These are phyloP conservation scores for Hippocampus kuda DNA, from an alignment of 2,797 vertebrate genomes.

Conservation along the genomic window DNA sequence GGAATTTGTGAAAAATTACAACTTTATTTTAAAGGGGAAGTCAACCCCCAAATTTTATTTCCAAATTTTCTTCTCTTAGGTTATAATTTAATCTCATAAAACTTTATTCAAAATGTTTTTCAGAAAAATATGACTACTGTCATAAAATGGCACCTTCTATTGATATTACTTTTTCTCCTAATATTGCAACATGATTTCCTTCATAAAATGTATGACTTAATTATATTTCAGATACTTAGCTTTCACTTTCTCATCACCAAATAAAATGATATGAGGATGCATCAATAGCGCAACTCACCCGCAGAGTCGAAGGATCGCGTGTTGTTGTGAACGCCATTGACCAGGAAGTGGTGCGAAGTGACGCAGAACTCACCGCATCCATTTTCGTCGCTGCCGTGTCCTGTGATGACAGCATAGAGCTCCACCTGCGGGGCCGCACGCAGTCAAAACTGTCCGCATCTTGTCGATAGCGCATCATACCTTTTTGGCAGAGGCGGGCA, in stretches of 20 bases:
- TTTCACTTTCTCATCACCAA: background rate
- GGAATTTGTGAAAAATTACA: too few relatives aligned
- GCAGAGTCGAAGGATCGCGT: constrained; percentile 60
- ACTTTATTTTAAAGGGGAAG: too few relatives aligned
- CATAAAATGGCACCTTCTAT: too few relatives aligned
- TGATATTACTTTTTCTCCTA: too few relatives aligned
- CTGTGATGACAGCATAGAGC: constrained; percentile 70
- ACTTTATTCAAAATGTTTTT: too few relatives aligned
- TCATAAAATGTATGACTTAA: too few relatives aligned
- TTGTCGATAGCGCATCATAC: constrained; percentile 24
- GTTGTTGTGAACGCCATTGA: constrained; percentile 63
- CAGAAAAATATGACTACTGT: too few relatives aligned
- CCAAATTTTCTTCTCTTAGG: too few relatives aligned
- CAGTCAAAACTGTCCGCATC: background rate
- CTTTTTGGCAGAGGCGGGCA: constrained; percentile 61
- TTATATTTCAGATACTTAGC: too few relatives aligned
- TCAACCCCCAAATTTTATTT: too few relatives aligned
- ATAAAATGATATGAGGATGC: background rate
- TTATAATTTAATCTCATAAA: too few relatives aligned
- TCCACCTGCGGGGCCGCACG: constrained; percentile 57
- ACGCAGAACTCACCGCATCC: constrained; percentile 71
- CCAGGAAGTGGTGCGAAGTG: constrained; percentile 69
- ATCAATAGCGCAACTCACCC: constrained; percentile 42
- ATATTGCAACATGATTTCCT: too few relatives aligned
- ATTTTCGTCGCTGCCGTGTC: constrained; percentile 69